A percentile compares a stretch with the other conserved stretches of the same genome.
Conservation (phyloP, 2,113 vertebrate species). For the Hepsetus odoe region DNA sequence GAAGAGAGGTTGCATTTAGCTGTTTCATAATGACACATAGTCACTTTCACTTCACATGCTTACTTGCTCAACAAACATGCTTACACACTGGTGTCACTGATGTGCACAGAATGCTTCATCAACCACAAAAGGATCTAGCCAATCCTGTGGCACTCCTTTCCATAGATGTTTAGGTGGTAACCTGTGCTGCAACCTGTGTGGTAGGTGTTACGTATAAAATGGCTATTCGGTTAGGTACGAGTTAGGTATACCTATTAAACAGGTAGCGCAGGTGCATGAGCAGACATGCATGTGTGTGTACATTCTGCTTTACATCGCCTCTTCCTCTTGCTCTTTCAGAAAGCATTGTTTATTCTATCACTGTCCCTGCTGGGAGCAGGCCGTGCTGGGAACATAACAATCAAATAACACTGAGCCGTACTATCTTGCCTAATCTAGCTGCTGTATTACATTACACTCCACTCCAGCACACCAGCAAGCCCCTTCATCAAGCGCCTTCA, state of each 20-base stretch:
- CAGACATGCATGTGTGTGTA: neutral
- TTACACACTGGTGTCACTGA: too few species aligned
- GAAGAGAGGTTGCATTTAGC: too few species aligned
- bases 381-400: slow-evolving; percentile 38
- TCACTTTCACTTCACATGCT: too few species aligned
- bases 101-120: too few species aligned
- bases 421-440: slow-evolving; percentile 39
- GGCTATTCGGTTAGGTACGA: neutral
- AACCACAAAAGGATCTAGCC: too few species aligned
- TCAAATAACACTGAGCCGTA: slow-evolving; percentile 37
- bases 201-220: neutral
- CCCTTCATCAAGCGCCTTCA: slow-evolving; percentile 18
- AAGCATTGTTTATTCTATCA: slow-evolving; percentile 2
- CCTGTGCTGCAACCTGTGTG: too few species aligned
- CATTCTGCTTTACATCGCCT: neutral
- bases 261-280: neutral
- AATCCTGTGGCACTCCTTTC: too few species aligned
- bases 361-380: slow-evolving; percentile 24
- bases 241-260: neutral
- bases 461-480: slow-evolving; percentile 4
- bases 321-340: neutral
- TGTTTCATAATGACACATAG: too few species aligned
- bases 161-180: too few species aligned
- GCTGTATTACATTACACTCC: slow-evolving; percentile 31
- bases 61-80: too few species aligned